These are phyloP conservation scores for Aspidiotus destructor DNA, from an alignment of 2,888 invertebrate species.

Conservation along the genomic window DNA sequence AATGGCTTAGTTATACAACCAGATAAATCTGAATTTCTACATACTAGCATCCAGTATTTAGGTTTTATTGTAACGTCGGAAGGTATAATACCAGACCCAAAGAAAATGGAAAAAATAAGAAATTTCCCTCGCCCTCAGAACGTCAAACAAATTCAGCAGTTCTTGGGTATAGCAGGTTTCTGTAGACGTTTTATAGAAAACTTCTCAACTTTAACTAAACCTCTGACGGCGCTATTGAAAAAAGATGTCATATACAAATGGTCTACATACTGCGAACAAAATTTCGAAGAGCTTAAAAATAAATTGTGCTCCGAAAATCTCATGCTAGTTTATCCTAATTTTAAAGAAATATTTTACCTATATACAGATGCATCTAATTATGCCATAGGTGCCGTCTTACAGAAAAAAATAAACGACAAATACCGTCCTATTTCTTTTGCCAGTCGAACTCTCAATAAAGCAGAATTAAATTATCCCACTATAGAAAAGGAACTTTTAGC, in stretches of 20 bases:
- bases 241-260: not conserved
- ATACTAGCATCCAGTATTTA: too few species aligned
- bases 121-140: not conserved
- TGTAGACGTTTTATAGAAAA: too few species aligned
- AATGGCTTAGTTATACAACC: too few species aligned
- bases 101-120: not conserved
- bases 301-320: not conserved
- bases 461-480: constrained; percentile 38
- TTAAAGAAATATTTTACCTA: constrained; percentile 29
- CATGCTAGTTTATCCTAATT: constrained; percentile 33
- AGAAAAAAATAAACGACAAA: constrained; percentile 37
- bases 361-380: constrained; percentile 38
- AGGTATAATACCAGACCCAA: not conserved
- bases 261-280: not conserved
- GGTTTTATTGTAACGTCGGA: not conserved
- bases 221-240: too few species aligned
- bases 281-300: not conserved
- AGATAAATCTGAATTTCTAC: too few species aligned
- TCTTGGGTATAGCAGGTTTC: too few species aligned
- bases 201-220: too few species aligned
- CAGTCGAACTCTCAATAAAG: constrained; percentile 38
- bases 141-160: not conserved
- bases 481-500: constrained; percentile 40
- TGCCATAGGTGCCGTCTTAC: constrained; percentile 39
- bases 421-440: constrained; percentile 40